phyloP scores from a whole-genome alignment of 2,888 invertebrate genomes.

The Drosophila rellima region DNA sequence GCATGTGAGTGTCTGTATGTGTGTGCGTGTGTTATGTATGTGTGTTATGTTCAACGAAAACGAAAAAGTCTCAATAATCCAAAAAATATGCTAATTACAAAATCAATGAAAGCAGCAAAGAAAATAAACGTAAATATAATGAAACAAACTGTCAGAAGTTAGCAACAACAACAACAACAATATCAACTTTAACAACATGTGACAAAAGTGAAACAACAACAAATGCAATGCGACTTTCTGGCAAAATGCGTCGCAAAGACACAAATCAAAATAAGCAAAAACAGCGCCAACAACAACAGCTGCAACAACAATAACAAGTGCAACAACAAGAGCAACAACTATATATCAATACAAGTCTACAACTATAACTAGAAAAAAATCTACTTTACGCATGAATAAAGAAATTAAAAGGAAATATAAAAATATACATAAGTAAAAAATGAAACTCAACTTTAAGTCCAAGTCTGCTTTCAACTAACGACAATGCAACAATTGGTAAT shows the following conservation, averaged over 20 bases:
- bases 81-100: conserved; percentile 48
- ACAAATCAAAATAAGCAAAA: conserved; percentile 33
- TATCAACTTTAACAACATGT: conserved; percentile 23
- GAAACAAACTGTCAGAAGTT: conserved; percentile 36
- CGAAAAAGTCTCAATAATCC: conserved; percentile 24
- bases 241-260: conserved; percentile 37
- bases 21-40: conserved; percentile 9
- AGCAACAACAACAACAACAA: conserved; percentile 19
- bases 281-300: conserved; percentile 30
- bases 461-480: conserved; percentile 13
- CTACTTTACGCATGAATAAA: conserved; percentile 5
- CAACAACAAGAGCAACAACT: conserved; percentile 15
- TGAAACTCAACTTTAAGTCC: not conserved
- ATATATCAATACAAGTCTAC: not conserved
- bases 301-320: conserved; percentile 16
- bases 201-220: conserved; percentile 33
- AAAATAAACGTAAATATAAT: conserved; percentile 28
- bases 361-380: conserved; percentile 2
- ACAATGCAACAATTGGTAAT: conserved; percentile 53
- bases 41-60: conserved; percentile 23
- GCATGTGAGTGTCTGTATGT: conserved; percentile 17
- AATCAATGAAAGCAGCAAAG: conserved; percentile 47
- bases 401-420: not conserved
- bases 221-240: conserved; percentile 21
- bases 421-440: not conserved